Conservation (phyloP, 2,888 invertebrate genomes). For the Deilephila porcellus region DNA sequence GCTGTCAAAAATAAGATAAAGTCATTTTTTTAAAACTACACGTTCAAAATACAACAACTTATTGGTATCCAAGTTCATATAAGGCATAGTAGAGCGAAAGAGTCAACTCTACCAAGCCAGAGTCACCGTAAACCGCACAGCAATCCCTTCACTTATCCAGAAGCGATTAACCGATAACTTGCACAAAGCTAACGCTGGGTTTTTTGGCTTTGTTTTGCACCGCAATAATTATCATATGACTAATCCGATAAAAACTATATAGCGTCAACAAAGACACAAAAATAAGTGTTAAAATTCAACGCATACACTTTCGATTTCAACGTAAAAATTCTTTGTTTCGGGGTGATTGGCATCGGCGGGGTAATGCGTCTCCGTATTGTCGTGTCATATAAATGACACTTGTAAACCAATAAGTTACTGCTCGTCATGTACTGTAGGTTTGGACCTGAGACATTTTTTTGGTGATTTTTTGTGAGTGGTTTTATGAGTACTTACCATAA, state of each 20-base stretch:
- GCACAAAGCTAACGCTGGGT: conserved; percentile 21
- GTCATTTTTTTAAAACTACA: too few relatives aligned
- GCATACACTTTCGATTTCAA: conserved; percentile 68
- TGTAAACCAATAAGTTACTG: conserved; percentile 43
- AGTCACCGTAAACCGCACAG: background rate
- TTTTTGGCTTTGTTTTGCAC: conserved; percentile 29
- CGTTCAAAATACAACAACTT: too few relatives aligned
- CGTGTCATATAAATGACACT: conserved; percentile 47
- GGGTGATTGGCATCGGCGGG: conserved; percentile 59
- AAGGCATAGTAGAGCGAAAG: too few relatives aligned
- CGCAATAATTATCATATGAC: conserved; percentile 29
- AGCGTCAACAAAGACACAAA: conserved; percentile 33
- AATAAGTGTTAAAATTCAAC: conserved; percentile 69
- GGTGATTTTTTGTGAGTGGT: too few relatives aligned
- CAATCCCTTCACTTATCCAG: conserved; percentile 11
- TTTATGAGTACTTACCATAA: too few relatives aligned
- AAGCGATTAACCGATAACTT: conserved; percentile 6
- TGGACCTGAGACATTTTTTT: conserved; percentile 40
- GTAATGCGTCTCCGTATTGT: conserved; percentile 37
- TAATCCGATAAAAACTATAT: conserved; percentile 30
- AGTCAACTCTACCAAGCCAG: background rate
- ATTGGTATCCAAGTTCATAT: too few relatives aligned
- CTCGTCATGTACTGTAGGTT: conserved; percentile 33
- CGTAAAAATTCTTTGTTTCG: conserved; percentile 67
- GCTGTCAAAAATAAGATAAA: too few relatives aligned